Conservation (phyloP, 2,888 invertebrate genomes). For the Eupithecia abbreviata region DNA sequence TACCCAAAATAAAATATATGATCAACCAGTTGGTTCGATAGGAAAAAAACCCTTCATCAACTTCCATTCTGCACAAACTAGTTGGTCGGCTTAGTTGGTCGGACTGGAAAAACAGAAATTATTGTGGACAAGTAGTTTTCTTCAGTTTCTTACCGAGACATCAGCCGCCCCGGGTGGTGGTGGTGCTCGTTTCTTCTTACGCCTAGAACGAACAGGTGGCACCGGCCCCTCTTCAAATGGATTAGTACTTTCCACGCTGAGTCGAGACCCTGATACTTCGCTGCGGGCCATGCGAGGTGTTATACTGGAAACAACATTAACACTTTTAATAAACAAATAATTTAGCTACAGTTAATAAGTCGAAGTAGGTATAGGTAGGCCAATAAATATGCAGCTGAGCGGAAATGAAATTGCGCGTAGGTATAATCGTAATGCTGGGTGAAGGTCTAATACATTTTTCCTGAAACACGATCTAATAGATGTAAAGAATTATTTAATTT, state of each 20-base stretch:
- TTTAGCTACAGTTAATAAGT: not conserved
- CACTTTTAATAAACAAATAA: not conserved
- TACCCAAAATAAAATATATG: no score
- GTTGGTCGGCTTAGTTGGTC: no score
- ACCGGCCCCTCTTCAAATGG: constrained; percentile 84
- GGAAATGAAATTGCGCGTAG: constrained; percentile 4
- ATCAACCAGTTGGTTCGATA: no score
- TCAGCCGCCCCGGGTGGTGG: constrained; percentile 69
- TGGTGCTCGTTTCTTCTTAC: constrained; percentile 87
- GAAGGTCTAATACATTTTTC: constrained; percentile 13
- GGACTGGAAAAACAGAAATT: no score
- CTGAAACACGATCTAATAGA: constrained; percentile 24
- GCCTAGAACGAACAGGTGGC: constrained; percentile 80
- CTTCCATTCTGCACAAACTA: no score
- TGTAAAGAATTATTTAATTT: constrained; percentile 11
- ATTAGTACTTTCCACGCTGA: constrained; percentile 84
- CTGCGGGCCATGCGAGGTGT: constrained; percentile 78
- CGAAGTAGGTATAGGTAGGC: not conserved
- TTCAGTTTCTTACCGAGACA: constrained; percentile 54
- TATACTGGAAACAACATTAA: constrained; percentile 48
- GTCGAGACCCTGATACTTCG: constrained; percentile 80
- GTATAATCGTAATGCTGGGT: not conserved
- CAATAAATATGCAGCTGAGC: constrained; percentile 2
- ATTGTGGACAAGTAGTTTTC: not conserved
- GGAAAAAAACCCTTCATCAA: no score